Percentiles rank a stretch among this genome's conserved stretches.
phyloP scores from a whole-genome alignment of 2,113 vertebrate species.

The Sisor rabdophorus region DNA sequence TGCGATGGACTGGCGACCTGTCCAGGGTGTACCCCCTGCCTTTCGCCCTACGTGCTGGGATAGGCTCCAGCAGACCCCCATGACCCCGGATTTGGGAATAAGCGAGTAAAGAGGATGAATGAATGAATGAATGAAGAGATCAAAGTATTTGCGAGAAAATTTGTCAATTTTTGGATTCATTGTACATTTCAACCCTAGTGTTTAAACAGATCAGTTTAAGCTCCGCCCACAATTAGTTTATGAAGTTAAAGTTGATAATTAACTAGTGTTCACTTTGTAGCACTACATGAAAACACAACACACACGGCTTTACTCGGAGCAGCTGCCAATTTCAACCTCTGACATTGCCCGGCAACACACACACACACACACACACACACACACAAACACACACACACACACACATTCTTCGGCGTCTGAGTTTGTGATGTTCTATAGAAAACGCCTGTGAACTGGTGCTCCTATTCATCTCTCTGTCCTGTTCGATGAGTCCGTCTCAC shows the following conservation, averaged over 20 bases:
- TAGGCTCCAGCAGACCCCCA: no score
- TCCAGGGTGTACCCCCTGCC: no score
- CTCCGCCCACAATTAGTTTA: background rate
- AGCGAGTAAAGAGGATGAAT: no score
- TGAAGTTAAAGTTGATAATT: background rate
- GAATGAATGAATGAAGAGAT: no score
- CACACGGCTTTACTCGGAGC: background rate
- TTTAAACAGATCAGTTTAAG: background rate
- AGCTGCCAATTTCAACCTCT: constrained; percentile 24
- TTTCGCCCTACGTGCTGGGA: no score
- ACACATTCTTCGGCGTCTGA: constrained; percentile 22
- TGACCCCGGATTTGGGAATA: no score
- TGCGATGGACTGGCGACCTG: no score
- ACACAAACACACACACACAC: background rate
- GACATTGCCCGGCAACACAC: constrained; percentile 24
- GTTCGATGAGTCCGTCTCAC: background rate
- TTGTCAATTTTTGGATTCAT: background rate
- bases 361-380: background rate
- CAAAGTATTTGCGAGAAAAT: no score
- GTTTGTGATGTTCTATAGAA: constrained; percentile 54
- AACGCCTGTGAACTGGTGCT: constrained; percentile 42
- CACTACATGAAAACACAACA: background rate
- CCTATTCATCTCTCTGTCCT: constrained; percentile 44
- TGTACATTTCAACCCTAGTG: background rate
- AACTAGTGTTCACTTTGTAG: background rate